Evolutionary conservation across 2,888 invertebrate species (phyloP), one percentile per base, ranked within the genome.

Genomic region (Latrodectus elegans): DNA sequence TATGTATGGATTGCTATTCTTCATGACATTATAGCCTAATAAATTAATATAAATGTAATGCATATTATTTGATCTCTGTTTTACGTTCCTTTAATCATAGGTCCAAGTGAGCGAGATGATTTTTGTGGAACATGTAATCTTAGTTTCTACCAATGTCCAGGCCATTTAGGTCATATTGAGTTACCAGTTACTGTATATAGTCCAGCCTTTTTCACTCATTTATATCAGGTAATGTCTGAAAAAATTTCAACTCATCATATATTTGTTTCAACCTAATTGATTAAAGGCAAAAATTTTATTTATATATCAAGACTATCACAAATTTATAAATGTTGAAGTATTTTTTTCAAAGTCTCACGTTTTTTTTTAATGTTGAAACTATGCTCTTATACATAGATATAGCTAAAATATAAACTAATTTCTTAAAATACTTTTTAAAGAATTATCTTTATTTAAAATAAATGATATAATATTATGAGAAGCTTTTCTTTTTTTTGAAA

Each of bases 121-220:
- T 93, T 94, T 0, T 99, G 99, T 92, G 93, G 93, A 6, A 98
- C 97, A 10, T 99, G 99, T 91, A 94, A 94, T 12, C 94, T 94
- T 90, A 94, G 94, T 22, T 92, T 94, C 71, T 91, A 94, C 10
- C 93, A 94, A 89, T 99, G 99, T 91, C 95, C 96, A 0, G 99
- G 99, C 0, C 99, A 99, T 92, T 95, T 97, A 92, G 99, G 99
- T 0, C 97, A 98, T 91, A 97, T 99, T 89, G 96, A 96, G 90
- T 93, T 99, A 1, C 96, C 97, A 0, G 93, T 98, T 14, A 95
- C 97, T 0, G 96, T 97, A 0, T 95, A 96, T 84, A 99, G 99
- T 93, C 99, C 99, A 0, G 91, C 99, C 73, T 97, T 97, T 91
- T 95, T 96, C 89, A 95, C 95, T 91, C 94, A 94, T 53, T 93